phyloP scores from a whole-genome alignment of 2,113 vertebrate genomes.

The Acanthisitta chloris region DNA sequence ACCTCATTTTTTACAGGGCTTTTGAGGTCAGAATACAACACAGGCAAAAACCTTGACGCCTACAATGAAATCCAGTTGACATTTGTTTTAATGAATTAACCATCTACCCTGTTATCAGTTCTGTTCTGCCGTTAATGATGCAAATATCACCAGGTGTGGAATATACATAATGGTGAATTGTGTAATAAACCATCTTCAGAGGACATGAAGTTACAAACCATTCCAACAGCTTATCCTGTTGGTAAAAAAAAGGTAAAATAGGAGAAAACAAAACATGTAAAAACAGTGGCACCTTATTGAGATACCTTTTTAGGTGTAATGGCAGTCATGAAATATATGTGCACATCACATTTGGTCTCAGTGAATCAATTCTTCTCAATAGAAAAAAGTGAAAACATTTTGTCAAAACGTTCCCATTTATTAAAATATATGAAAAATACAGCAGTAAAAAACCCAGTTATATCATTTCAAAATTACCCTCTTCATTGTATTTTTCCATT shows the following conservation, averaged over 20 bases:
- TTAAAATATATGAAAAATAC: neutral
- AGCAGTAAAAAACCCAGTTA: neutral
- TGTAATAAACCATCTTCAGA: neutral
- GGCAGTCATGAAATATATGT: neutral
- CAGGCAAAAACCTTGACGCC: neutral
- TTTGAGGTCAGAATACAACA: neutral
- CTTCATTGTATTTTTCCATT: neutral
- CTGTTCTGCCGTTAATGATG: neutral
- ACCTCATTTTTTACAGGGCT: neutral
- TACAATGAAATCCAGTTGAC: neutral
- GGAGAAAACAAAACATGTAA: neutral
- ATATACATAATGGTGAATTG: neutral
- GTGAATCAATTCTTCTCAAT: neutral
- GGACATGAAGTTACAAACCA: neutral
- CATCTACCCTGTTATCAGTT: neutral
- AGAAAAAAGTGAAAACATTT: neutral
- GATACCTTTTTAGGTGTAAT: neutral
- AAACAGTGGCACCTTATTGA: neutral
- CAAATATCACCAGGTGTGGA: neutral
- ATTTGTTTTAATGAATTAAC: constrained; percentile 17
- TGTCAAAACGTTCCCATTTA: neutral
- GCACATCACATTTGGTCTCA: neutral
- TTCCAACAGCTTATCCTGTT: neutral
- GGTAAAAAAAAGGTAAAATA: neutral
- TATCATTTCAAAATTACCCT: neutral